Percentiles rank a stretch among this genome's conserved stretches.
These are phyloP conservation scores for Mesocentrotus franciscanus DNA, from an alignment of 53 echinoderm and acorn worm genomes.

Conservation along the genomic window DNA sequence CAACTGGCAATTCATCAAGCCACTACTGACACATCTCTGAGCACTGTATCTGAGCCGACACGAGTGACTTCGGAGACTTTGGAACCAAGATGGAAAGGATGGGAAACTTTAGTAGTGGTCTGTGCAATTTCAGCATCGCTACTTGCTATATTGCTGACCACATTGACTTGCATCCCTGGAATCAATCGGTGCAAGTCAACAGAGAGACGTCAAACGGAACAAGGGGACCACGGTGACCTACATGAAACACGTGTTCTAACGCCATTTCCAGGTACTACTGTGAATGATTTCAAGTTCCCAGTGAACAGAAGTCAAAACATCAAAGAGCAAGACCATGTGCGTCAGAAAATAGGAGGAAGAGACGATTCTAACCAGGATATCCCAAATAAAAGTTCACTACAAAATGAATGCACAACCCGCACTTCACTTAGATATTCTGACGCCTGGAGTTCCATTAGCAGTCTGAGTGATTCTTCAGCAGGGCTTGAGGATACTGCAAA, in stretches of 20 bases:
- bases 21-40: background rate
- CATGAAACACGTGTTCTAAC: background rate
- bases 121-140: background rate
- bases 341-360: background rate
- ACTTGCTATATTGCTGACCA: background rate
- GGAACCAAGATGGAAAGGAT: background rate
- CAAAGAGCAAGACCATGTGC: background rate
- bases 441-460: background rate
- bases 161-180: background rate
- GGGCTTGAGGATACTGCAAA: background rate
- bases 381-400: background rate
- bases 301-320: background rate
- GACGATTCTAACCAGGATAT: background rate
- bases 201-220: background rate
- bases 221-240: no score
- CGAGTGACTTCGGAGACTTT: no score
- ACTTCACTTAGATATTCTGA: background rate
- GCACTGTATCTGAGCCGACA: background rate
- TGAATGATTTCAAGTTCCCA: background rate
- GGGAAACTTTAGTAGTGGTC: background rate
- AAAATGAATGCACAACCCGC: background rate
- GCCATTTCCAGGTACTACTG: background rate
- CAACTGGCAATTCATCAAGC: background rate
- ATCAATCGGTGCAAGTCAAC: background rate
- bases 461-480: background rate